These are phyloP conservation scores for Ophion slaviceki DNA, from an alignment of 2,888 invertebrate genomes.

Conservation along the genomic window DNA sequence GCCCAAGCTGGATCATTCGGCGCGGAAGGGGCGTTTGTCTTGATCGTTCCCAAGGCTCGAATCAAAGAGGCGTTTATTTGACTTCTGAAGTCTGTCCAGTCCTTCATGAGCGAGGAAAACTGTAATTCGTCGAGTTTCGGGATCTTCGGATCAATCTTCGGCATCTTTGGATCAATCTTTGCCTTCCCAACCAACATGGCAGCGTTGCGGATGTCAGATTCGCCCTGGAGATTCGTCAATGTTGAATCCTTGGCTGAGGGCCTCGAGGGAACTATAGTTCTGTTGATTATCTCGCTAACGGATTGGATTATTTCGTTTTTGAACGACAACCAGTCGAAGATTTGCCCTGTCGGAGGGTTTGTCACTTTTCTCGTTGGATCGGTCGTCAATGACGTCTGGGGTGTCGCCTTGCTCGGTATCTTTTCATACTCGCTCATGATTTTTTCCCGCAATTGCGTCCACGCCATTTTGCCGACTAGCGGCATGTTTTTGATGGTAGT, in stretches of 20 bases:
- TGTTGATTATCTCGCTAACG: constrained; percentile 42
- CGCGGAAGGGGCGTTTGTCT: constrained; percentile 9
- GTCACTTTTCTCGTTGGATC: background rate
- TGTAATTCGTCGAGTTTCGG: constrained; percentile 43
- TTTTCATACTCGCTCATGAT: constrained; percentile 48
- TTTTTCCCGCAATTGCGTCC: constrained; percentile 48
- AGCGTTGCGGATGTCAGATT: constrained; percentile 17
- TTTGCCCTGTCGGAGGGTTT: background rate
- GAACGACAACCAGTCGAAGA: constrained; percentile 59
- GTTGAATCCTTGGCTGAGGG: constrained; percentile 11
- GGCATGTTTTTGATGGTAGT: constrained; percentile 59
- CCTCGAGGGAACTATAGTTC: background rate
- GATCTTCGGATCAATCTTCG: constrained; percentile 21
- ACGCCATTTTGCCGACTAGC: constrained; percentile 52
- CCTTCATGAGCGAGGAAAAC: constrained; percentile 47
- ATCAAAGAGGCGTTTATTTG: constrained; percentile 62
- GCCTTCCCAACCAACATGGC: constrained; percentile 10
- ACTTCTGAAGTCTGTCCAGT: constrained; percentile 64
- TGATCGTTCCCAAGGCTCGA: constrained; percentile 39
- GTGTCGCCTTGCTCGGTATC: constrained; percentile 23
- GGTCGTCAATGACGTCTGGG: background rate
- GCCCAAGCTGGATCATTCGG: constrained; percentile 58
- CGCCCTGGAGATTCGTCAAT: constrained; percentile 8
- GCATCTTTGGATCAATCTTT: constrained; percentile 7
- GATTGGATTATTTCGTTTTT: constrained; percentile 57